A percentile compares a stretch with the other conserved stretches of the same genome.
phyloP scores from a whole-genome alignment of 2,888 invertebrate genomes.

The Schizaphis graminum region DNA sequence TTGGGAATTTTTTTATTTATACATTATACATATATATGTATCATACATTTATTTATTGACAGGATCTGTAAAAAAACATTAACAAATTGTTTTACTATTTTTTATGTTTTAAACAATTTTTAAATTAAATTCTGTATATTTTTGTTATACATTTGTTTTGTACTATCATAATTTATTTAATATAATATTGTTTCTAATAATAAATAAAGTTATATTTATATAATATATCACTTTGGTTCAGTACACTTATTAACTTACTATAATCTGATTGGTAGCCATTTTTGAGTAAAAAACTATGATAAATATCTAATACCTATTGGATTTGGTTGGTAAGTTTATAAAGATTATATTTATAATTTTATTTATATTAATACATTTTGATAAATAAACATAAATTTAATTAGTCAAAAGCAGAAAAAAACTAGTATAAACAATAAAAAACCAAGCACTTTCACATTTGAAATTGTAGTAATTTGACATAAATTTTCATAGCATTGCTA shows the following conservation, averaged over 20 bases:
- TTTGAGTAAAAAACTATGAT: background rate
- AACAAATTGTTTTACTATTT: background rate
- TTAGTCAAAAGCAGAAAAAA: background rate
- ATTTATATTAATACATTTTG: background rate
- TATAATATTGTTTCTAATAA: background rate
- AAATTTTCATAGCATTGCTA: background rate
- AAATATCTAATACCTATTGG: background rate
- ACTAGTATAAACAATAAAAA: no score
- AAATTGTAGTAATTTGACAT: background rate
- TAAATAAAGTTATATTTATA: background rate
- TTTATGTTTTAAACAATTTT: background rate
- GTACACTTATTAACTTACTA: background rate
- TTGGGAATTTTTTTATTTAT: background rate
- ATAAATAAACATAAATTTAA: background rate
- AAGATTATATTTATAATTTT: background rate
- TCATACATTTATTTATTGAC: background rate
- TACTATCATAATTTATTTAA: background rate
- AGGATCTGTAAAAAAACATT: background rate
- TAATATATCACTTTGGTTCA: background rate
- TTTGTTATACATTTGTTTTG: background rate
- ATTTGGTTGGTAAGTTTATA: background rate
- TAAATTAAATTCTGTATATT: background rate
- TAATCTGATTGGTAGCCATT: background rate
- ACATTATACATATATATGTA: background rate
- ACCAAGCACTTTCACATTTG: background rate